Evolutionary conservation across 1,140 invertebrate species (phyloP).

Genomic region (Drosophila pandora): DNA sequence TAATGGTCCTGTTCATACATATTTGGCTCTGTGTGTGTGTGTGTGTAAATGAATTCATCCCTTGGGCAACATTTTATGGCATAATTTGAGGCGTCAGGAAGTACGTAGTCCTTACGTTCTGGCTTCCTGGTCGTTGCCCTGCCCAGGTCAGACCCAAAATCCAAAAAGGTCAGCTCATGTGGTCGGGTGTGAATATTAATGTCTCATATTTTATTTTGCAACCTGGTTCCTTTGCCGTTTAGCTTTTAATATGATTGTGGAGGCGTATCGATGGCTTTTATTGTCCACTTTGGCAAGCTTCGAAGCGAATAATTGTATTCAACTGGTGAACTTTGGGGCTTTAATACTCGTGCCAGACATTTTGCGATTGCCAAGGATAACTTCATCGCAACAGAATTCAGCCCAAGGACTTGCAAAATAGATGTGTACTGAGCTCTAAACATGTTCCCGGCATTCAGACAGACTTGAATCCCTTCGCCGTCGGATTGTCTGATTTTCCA

Average conservation of each 20-base stretch:
- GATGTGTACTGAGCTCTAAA: conserved; percentile 31
- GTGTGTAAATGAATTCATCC: conserved; percentile 75
- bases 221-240: conserved; percentile 54
- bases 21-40: conserved; percentile 17
- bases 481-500: conserved; percentile 68
- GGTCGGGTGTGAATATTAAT: conserved; percentile 75
- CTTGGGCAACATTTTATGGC: conserved; percentile 80
- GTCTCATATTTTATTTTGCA: conserved; percentile 75
- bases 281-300: conserved; percentile 56
- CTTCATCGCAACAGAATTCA: conserved; percentile 1
- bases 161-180: conserved; percentile 36
- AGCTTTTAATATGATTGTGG: conserved; percentile 64
- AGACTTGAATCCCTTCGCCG: conserved; percentile 33
- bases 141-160: conserved; percentile 1
- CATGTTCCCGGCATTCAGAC: conserved; percentile 70
- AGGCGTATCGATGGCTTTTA: conserved; percentile 6
- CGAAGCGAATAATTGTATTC: conserved; percentile 19
- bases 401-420: conserved; percentile 28
- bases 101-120: conserved; percentile 36
- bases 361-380: conserved; percentile 33
- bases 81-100: conserved; percentile 79
- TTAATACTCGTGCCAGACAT: conserved; percentile 33
- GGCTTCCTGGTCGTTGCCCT: conserved; percentile 3
- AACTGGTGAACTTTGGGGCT: conserved; percentile 29
- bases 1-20: conserved; percentile 51